phyloP scores from a whole-genome alignment of 2,113 vertebrate genomes.

The Eubucco bourcierii region DNA sequence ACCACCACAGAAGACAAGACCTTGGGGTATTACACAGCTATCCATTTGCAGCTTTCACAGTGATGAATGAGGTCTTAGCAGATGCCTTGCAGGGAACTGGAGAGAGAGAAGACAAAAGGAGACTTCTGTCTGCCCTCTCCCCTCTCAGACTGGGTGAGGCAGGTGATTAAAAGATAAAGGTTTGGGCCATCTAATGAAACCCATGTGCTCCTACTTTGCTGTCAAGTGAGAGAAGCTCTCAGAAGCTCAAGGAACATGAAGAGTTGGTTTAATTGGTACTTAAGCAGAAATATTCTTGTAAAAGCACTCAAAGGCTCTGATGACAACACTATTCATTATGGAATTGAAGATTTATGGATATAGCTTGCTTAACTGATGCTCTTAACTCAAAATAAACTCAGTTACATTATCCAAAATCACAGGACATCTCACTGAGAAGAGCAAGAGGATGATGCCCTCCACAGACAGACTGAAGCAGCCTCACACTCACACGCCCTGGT shows the following conservation, averaged over 20 bases:
- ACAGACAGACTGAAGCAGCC: too few species aligned
- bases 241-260: slow-evolving; percentile 23
- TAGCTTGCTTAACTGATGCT: background rate
- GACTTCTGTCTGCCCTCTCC: slow-evolving; percentile 67
- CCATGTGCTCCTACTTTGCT: slow-evolving; percentile 51
- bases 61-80: slow-evolving; percentile 81
- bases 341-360: background rate
- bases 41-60: slow-evolving; percentile 78
- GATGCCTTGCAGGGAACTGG: slow-evolving; percentile 72
- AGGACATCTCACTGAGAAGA: background rate
- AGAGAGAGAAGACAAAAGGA: slow-evolving; percentile 19
- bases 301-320: background rate
- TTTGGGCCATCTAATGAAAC: slow-evolving; percentile 65
- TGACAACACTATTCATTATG: slow-evolving; percentile 12
- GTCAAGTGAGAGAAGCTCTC: slow-evolving; percentile 41
- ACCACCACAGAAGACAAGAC: slow-evolving; percentile 63
- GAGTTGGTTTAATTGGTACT: slow-evolving; percentile 26
- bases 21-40: slow-evolving; percentile 79
- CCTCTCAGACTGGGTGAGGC: slow-evolving; percentile 29
- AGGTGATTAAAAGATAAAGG: slow-evolving; percentile 67
- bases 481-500: too few species aligned
- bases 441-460: background rate
- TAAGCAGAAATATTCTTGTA: slow-evolving; percentile 26
- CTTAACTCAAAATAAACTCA: background rate
- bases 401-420: slow-evolving; percentile 30